These are phyloP conservation scores for Rissa tridactyla DNA, from an alignment of 2,113 vertebrate genomes.

Conservation along the genomic window DNA sequence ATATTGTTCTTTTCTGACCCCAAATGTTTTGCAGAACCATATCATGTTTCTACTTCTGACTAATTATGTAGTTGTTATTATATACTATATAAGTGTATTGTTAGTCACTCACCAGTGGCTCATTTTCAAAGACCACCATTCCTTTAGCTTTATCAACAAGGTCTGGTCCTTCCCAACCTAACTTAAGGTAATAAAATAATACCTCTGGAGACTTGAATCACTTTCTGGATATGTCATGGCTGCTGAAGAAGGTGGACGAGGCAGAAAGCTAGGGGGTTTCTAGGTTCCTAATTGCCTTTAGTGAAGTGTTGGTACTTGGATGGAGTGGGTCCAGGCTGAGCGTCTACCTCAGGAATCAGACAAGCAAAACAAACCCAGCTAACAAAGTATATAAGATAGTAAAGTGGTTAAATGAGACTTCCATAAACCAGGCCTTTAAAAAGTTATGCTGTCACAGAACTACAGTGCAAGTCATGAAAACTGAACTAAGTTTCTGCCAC, in stretches of 20 bases:
- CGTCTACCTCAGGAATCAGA: not conserved
- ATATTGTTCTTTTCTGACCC: not conserved
- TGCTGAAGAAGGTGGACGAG: not conserved
- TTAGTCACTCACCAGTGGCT: not conserved
- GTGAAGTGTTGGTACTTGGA: not conserved
- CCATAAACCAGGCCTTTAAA: not conserved
- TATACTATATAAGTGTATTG: not conserved
- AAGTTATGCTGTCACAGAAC: not conserved
- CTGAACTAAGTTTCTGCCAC: not conserved
- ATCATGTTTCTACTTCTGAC: not conserved
- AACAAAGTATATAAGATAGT: not conserved
- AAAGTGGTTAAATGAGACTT: not conserved
- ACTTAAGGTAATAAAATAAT: not conserved
- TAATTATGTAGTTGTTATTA: not conserved
- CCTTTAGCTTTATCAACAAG: not conserved
- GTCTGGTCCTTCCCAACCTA: not conserved
- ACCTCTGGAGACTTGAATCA: not conserved
- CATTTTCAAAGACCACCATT: not conserved
- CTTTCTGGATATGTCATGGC: not conserved
- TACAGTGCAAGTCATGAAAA: not conserved
- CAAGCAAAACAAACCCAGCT: not conserved
- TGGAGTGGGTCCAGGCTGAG: not conserved
- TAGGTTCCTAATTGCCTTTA: not conserved
- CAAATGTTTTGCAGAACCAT: not conserved
- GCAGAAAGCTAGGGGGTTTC: not conserved